phyloP scores from a whole-genome alignment of 2,113 vertebrate species.

The Anoplopoma fimbria region DNA sequence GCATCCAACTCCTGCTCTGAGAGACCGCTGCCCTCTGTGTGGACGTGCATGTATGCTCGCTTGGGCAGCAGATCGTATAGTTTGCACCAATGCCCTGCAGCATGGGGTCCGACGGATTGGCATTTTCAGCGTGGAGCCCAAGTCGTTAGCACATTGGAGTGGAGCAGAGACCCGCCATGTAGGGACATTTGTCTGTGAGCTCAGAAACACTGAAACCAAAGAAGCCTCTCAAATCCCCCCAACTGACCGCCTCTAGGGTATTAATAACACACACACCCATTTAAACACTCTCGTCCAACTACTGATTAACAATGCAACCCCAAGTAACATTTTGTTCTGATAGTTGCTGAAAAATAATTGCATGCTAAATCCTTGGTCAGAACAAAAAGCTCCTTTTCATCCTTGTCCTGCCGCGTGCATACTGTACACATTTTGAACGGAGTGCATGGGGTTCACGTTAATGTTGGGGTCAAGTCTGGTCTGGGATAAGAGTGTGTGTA shows the following conservation, averaged over 20 bases:
- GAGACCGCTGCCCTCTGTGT: slow-evolving; percentile 4
- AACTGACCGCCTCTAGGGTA: slow-evolving; percentile 72
- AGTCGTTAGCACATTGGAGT: slow-evolving; percentile 63
- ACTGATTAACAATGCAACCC: slow-evolving; percentile 67
- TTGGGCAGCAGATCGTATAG: slow-evolving; percentile 26
- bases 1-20: slow-evolving; percentile 14
- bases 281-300: slow-evolving; percentile 43
- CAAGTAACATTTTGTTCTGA: slow-evolving; percentile 30
- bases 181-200: slow-evolving; percentile 80
- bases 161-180: slow-evolving; percentile 76
- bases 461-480: slow-evolving; percentile 64
- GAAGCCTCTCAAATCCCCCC: slow-evolving; percentile 73
- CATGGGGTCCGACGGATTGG: slow-evolving; percentile 39
- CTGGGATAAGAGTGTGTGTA: slow-evolving; percentile 52
- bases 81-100: slow-evolving; percentile 33
- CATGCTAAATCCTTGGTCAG: not conserved
- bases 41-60: slow-evolving; percentile 22
- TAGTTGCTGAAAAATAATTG: slow-evolving; percentile 42
- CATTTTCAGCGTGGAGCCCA: slow-evolving; percentile 47
- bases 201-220: slow-evolving; percentile 82
- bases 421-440: not conserved
- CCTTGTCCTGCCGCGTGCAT: not conserved
- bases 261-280: slow-evolving; percentile 76
- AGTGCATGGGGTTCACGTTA: slow-evolving; percentile 36
- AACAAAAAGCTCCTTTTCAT: not conserved